Base-by-base conservation (phyloP, 2,888 invertebrate species). In the Lordiphosa fenestrarum region DNA sequence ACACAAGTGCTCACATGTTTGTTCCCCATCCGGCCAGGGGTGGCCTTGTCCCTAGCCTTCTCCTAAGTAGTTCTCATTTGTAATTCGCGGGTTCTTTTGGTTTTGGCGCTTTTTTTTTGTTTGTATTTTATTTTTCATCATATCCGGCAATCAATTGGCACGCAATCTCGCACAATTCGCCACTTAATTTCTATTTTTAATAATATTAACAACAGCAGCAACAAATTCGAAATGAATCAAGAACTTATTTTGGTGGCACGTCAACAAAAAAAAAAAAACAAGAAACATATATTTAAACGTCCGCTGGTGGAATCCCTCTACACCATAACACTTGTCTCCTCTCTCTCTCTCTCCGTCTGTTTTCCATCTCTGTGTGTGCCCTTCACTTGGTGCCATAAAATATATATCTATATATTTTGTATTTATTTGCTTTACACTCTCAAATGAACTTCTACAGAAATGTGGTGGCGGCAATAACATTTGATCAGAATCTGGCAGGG, bases 121-220 rank as follows among this genome's bases (percentile, higher is more conserved):
- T 10, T 65, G 62, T 41, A 59, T 59, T 40, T 66, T 58, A 36
- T 66, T 30, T 56, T 53, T 53, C 42, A 80, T 80, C 73, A 80
- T 77, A 76, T 83, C 77, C 84, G 84, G 73, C 81, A 76, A 77
- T 77, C 84, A 80, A 77, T 77, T 83, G 81, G 81, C 84, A 77
- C 84, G 61, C 81, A 83, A 73, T 77, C 77, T 68, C 66, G 54
- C 75, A 69, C 83, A 74, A 78, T 74, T 76, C 75, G 77, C 84
- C 77, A 77, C 84, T 83, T 77, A 76, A 73, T 76, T 66, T 83
- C 84, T 77, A 77, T 77, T 83, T 77, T 66, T 77, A 77, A 70
- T 80, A 70, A 75, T 53, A 75, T 75, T 72, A 57, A 57, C 35
- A 48, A 53, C 47, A 60, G 56, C 52, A 63, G 44, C 53, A 61